These are phyloP conservation scores for Pseudobourletiella spinata DNA, from an alignment of 1,140 invertebrate species.

Conservation along the genomic window DNA sequence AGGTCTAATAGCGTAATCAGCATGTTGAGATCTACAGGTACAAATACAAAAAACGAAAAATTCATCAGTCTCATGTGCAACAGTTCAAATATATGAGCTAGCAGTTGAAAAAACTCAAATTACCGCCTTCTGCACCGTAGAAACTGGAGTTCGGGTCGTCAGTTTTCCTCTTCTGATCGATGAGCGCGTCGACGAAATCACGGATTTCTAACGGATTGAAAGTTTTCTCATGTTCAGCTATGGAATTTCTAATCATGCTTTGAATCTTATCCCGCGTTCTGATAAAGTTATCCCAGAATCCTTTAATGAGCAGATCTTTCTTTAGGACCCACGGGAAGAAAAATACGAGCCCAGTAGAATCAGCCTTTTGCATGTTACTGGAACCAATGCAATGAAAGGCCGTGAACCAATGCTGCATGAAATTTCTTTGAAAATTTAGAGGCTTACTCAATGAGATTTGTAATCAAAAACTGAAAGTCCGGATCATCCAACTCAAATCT, in stretches of 20 bases:
- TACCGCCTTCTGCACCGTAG: conserved; percentile 33
- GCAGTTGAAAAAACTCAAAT: background rate
- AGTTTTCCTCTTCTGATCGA: conserved; percentile 53
- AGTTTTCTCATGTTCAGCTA: conserved; percentile 50
- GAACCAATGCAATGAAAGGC: background rate
- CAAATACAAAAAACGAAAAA: background rate
- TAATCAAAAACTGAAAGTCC: conserved; percentile 27
- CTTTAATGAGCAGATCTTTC: conserved; percentile 33
- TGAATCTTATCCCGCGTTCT: conserved; percentile 25
- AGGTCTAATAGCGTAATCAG: conserved; percentile 42
- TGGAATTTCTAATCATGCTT: conserved; percentile 44
- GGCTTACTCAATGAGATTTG: conserved; percentile 32
- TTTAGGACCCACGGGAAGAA: conserved; percentile 33
- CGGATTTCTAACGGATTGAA: conserved; percentile 45
- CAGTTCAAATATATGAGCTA: too few relatives aligned
- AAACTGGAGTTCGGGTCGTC: conserved; percentile 30
- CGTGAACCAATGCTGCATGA: background rate
- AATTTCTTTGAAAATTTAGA: too few relatives aligned
- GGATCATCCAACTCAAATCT: conserved; percentile 32
- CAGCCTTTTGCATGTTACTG: conserved; percentile 30
- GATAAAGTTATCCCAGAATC: conserved; percentile 32
- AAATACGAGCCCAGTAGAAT: conserved; percentile 25
- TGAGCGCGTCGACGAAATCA: conserved; percentile 69
- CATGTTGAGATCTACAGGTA: conserved; percentile 26
- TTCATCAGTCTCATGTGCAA: too few relatives aligned